Conservation (phyloP, 1,140 invertebrate species). For the Leptinotarsa texana region DNA sequence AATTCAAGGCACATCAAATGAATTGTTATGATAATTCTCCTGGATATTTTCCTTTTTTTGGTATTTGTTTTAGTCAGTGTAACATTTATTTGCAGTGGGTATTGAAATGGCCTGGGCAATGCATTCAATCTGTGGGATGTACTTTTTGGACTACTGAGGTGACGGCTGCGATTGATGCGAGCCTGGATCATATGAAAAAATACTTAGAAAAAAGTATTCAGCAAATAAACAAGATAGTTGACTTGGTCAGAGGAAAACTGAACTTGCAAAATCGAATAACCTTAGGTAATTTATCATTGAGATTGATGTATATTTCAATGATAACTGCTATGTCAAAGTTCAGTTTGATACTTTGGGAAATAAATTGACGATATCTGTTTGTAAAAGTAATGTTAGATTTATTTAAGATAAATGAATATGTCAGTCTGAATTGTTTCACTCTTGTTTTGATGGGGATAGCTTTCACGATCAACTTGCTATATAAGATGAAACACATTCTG, state of each 20-base stretch:
- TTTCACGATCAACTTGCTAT: too few relatives aligned
- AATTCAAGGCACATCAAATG: constrained; percentile 90
- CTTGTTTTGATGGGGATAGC: too few relatives aligned
- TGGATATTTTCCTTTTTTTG: background rate
- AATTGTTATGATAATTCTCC: constrained; percentile 57
- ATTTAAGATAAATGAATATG: too few relatives aligned
- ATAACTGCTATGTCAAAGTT: too few relatives aligned
- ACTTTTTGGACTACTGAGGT: constrained; percentile 89
- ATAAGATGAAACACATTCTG: too few relatives aligned
- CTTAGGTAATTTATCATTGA: constrained; percentile 63
- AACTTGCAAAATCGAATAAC: constrained; percentile 89
- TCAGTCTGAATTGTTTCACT: too few relatives aligned
- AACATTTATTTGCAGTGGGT: constrained; percentile 28
- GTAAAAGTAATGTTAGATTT: too few relatives aligned
- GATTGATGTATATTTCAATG: too few relatives aligned
- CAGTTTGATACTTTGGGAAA: too few relatives aligned
- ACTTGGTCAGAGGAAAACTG: constrained; percentile 83
- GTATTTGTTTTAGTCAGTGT: too few relatives aligned
- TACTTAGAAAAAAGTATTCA: constrained; percentile 66
- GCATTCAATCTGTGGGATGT: constrained; percentile 81
- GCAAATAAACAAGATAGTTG: constrained; percentile 83
- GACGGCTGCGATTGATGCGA: constrained; percentile 70
- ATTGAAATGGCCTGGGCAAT: constrained; percentile 45
- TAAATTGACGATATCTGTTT: too few relatives aligned
- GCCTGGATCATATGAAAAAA: constrained; percentile 58